Base-by-base conservation (phyloP, 2,113 vertebrate species). In the Caranx melampygus region DNA sequence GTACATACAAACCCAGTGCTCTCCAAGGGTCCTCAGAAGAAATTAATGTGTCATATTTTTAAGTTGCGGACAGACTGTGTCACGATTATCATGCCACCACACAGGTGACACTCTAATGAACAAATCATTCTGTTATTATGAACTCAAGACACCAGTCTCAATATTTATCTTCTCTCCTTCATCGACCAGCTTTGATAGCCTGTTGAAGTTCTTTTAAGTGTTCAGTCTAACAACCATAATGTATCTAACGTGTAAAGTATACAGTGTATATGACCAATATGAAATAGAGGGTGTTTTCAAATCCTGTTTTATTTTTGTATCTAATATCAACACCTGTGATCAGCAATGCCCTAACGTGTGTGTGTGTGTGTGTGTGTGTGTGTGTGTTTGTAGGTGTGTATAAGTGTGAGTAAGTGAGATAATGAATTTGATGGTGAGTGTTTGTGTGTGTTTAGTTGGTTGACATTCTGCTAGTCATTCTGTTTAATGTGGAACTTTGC, bases 291-390 rank as follows among this genome's bases (percentile, higher is more conserved):
- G 69, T 77, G 70, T 87, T 79, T 87, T 75, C 61, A 77, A 59
- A 82, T 81, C 51, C 70, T 51, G 37, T 86, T 84, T 85, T 84
- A 72, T 85, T 91, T 88, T 87, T 87, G 35, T 88, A 85, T 82
- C 55, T 37, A 75, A 70, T 69, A 72, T 76, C 60, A 68, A 67
- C 80, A 62, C 65, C 70, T 72, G 62, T 67, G 5, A 87, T 79
- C 69, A 65, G 58, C 68, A 75, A 77, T 34, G 65, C n/a, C 65
- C 52, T 55, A 55, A 81, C 75, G 70, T 54, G 62, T 58, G 62
- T 45, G 14, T n/a, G 49, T 33, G 37, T 59, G 65, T 31, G 26
- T 16, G 14, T 21, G 7, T 54, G 31, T 10, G 47, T 59, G 5
- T 44, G 61, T 20, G 7, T 31, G 47, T 31, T 21, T 11, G 40